Base-by-base conservation (phyloP, 2,797 vertebrate species). In the Pelobates cultripes region DNA sequence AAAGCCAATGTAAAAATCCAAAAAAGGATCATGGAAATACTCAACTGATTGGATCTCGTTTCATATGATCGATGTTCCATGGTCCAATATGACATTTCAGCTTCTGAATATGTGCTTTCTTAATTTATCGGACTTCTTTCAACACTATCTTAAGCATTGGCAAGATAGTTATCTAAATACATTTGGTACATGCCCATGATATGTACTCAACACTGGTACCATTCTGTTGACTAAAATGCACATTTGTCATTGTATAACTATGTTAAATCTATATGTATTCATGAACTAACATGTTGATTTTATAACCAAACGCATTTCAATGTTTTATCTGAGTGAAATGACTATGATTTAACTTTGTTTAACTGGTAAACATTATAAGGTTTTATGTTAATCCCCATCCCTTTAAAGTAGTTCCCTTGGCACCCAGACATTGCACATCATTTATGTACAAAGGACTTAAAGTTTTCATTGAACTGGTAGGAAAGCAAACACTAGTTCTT, bases 211-310 rank as follows among this genome's bases (percentile, higher is more conserved):
- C n/a, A 12, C 55, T 45, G 42, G 15, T 57, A 60, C n/a, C 51
- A 70, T 70, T 43, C 4, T 40, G 76, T 78, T 45, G 42, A n/a
- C 7, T 13, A 47, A 60, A 70, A 70, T 78, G 4, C 71, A 71
- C 55, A 78, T 63, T 70, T 76, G 43, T 66, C 10, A 78, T 68
- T 78, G 77, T 45, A 61, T 41, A 45, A 71, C 12, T 7, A 71
- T 15, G 17, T 60, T 17, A 5, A 57, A 43, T 61, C 8, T 43
- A 28, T 70, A 61, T 43, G 12, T 9, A 78, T 61, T 78, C 68
- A 63, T 70, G 77, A 43, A 63, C 41, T 8, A 61, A 68, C 77
- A 78, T 71, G 68, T 45, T 71, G 43, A 44, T 28, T 10, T 47
- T 47, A 47, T 14, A 9, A 41, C 10, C 44, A 8, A 63, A 61